phyloP scores from a whole-genome alignment of 2,888 invertebrate genomes.

The Dolichomitus sp. region DNA sequence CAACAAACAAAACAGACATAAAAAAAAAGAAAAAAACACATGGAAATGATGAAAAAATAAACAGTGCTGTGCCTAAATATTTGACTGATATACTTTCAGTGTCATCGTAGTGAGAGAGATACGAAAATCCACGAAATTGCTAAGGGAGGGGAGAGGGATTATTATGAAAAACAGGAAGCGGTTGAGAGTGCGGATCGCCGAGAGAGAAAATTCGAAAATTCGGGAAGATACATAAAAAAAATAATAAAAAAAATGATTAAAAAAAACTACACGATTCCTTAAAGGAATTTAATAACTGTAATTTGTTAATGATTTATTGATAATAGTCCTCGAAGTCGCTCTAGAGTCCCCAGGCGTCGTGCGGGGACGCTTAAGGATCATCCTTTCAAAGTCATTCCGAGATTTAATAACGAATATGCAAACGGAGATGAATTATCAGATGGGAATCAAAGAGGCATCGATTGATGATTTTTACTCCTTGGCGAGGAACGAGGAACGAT shows the following conservation, averaged over 20 bases:
- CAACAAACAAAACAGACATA: background rate
- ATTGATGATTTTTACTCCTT: constrained; percentile 20
- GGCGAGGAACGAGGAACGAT: constrained; percentile 20
- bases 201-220: constrained; percentile 2
- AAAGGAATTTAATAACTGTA: constrained; percentile 31
- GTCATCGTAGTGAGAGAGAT: constrained; percentile 43
- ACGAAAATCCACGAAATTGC: constrained; percentile 13
- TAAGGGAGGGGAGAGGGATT: background rate
- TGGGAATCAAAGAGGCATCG: constrained; percentile 12
- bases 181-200: constrained; percentile 24
- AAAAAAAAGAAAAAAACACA: constrained; percentile 13
- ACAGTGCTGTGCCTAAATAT: constrained; percentile 72
- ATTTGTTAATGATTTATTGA: constrained; percentile 39
- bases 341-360: constrained; percentile 51
- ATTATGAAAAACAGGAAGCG: background rate
- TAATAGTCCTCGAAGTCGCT: constrained; percentile 55
- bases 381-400: constrained; percentile 71
- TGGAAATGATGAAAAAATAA: constrained; percentile 26
- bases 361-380: constrained; percentile 58
- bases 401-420: constrained; percentile 17
- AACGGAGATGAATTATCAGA: background rate
- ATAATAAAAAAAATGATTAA: background rate
- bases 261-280: constrained; percentile 4
- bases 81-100: constrained; percentile 54
- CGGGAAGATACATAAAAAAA: constrained; percentile 1